Base-by-base conservation (phyloP, 2,888 invertebrate species). In the Leptopilina myrica region DNA sequence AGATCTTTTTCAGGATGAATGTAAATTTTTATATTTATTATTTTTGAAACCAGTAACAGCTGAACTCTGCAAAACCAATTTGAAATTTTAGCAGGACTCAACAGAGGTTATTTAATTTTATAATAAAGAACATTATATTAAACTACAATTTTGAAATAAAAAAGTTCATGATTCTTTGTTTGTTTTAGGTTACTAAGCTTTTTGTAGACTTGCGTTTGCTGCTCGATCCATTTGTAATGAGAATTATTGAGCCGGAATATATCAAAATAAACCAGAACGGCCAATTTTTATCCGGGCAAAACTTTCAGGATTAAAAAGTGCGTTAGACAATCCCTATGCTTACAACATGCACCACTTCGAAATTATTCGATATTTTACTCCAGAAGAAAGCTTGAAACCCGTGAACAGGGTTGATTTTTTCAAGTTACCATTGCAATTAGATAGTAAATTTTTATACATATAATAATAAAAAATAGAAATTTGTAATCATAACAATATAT, bases 21-120 rank as follows among this genome's bases (percentile, higher is more conserved):
- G 76, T 1, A 83, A 84, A 66, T 78, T 78, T 46, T 56, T 85
- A 9, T 86, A 84, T 59, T 79, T 85, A 49, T n/a, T 84, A n/a
- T 85, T 85, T 84, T 65, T 85, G 46, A 82, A 85, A 62, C 80
- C 83, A 40, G 76, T 84, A 64, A 62, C 84, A n/a, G 80, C 80
- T 59, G 81, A 84, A 78, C 49, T 86, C n/a, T 56, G 67, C 67
- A 64, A 77, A 64, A 67, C 82, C 0, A 86, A 85, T 78, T 2
- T 84, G 15, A 15, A 78, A 43, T 86, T 86, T 76, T 82, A 85
- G 80, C 79, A 79, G 49, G 73, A 26, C 76, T 14, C 3, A 2
- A 33, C 33, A 33, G 3, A 33, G 33, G 33, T 33, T 33, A 33
- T 33, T 33, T 33, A 33, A 33, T 33, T 33, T 33, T 33, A 33